These are phyloP conservation scores for Ctenochaetus hawaiiensis DNA, from an alignment of 2,797 vertebrate genomes.

Conservation along the genomic window DNA sequence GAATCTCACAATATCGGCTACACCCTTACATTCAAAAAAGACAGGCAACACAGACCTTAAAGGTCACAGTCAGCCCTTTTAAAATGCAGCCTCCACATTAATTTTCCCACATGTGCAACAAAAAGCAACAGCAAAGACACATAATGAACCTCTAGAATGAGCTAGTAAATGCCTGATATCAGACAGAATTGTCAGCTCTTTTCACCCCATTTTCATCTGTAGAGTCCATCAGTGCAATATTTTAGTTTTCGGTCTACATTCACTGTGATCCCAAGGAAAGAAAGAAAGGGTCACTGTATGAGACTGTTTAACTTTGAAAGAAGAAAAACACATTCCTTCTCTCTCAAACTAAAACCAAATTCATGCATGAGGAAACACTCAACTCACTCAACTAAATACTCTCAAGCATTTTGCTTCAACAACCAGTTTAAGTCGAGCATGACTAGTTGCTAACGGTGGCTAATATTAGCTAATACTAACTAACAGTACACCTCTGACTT, in stretches of 20 bases:
- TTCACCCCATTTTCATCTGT: too few relatives aligned
- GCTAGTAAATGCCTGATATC: too few relatives aligned
- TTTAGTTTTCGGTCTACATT: neutral
- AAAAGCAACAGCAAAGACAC: constrained; percentile 3
- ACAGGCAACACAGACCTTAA: constrained; percentile 11
- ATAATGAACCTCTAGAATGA: neutral
- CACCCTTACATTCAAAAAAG: constrained; percentile 27
- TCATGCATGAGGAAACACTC: neutral
- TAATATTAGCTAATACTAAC: neutral
- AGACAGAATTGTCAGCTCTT: too few relatives aligned
- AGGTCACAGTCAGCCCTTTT: constrained; percentile 28
- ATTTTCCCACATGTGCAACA: constrained; percentile 12
- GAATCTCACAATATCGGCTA: constrained; percentile 28
- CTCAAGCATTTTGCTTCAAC: too few relatives aligned
- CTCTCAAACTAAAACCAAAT: neutral
- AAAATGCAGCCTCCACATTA: constrained; percentile 1
- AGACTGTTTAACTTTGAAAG: neutral
- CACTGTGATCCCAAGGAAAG: neutral
- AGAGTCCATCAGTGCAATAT: neutral
- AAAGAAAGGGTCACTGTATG: neutral
- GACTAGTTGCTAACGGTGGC: neutral
- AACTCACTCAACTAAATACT: neutral
- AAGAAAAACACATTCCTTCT: neutral
- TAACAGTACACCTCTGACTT: neutral
- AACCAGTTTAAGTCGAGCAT: neutral